Evolutionary conservation across 2,113 vertebrate species (phyloP), one percentile per base, ranked within the genome.

Genomic region (Limnothrissa miodon): DNA sequence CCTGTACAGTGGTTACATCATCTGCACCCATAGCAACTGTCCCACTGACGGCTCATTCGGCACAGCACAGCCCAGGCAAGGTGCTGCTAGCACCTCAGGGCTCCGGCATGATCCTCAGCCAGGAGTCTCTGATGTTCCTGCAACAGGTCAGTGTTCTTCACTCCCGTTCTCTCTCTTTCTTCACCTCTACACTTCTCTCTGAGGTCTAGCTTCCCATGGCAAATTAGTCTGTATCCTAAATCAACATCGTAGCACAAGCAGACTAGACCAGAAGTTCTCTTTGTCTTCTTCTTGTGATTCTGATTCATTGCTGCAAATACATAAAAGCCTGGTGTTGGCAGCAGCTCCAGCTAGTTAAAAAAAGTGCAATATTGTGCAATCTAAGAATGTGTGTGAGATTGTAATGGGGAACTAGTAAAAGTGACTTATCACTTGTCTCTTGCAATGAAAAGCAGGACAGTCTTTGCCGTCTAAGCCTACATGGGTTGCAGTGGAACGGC

Each of bases 61-160:
- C 93, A 45, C 95, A 96, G n/a, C 96, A 97, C 86, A 97, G 96
- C 88, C 96, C 97, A 0, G 97, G 98, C 81, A 96, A 97, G 90
- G 95, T 99, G 80, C 90, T 97, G 85, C 92, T 98, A 88, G 94
- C 96, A n/a, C 96, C 95, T 84, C 91, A 95, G 10, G 84, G 95
- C 1, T 45, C 96, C 6, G 93, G 96, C 25, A 93, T 96, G 83
- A 94, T 97, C 90, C 89, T 98, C 85, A 96, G 93, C 92, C 97
- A 96, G 89, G 97, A 99, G 82, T 95, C 96, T 85, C 93, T 98
- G 89, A 96, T 99, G 96, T 97, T 99, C 91, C 94, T 99, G 53
- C 97, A 98, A 84, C 97, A 99, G 97, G 97, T 96, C 93, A 93
- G 93, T 91, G 59, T 83, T 42, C 81, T 51, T 36, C 23, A 21